Percentiles rank a stretch among this genome's conserved stretches.
phyloP scores from a whole-genome alignment of 2,797 vertebrate species.

The Hippoglossus hippoglossus region DNA sequence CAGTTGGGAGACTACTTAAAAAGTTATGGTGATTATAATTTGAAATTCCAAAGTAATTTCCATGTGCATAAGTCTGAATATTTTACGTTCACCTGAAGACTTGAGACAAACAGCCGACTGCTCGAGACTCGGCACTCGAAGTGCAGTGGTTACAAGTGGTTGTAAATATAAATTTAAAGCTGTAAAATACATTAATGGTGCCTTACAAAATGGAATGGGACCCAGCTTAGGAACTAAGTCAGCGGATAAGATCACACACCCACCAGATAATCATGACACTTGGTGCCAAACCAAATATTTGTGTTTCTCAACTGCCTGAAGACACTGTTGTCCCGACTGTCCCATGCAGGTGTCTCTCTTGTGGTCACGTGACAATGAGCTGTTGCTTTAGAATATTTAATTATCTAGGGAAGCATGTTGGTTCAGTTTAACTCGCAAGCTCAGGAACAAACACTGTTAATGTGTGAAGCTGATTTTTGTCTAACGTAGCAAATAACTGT shows the following conservation, averaged over 20 bases:
- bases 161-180: background rate
- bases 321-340: background rate
- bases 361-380: background rate
- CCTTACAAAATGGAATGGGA: background rate
- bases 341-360: background rate
- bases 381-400: background rate
- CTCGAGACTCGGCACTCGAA: background rate
- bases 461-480: background rate
- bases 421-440: background rate
- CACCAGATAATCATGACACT: background rate
- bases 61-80: background rate
- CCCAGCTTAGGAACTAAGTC: background rate
- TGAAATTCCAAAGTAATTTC: too few species aligned
- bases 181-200: background rate
- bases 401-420: background rate
- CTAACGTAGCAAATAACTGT: background rate
- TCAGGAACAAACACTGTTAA: background rate
- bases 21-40: too few species aligned
- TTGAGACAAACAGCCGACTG: background rate
- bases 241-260: background rate
- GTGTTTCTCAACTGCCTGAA: background rate
- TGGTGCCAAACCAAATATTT: slow-evolving; percentile 15
- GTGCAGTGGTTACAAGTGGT: too few species aligned
- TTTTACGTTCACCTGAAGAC: background rate
- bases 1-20: too few species aligned